Evolutionary conservation across 2,797 vertebrate species (phyloP).

Genomic region (Microctenopoma lineatum): DNA sequence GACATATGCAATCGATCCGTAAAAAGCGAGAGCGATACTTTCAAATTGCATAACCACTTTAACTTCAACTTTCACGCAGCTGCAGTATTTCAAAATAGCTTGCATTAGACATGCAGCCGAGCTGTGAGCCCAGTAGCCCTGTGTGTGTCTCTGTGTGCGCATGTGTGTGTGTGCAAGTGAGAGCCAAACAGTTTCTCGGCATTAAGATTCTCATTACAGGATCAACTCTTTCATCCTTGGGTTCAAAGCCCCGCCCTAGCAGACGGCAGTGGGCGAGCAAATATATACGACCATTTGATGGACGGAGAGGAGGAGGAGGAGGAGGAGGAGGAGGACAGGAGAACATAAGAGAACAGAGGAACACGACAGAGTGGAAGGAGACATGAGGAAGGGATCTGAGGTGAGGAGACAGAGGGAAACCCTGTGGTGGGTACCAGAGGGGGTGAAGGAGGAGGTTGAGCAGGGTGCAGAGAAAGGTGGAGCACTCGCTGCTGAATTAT

Average conservation of each 20-base stretch:
- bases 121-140: constrained; percentile 34
- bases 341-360: constrained; percentile 43
- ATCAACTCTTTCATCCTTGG: constrained; percentile 76
- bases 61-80: constrained; percentile 59
- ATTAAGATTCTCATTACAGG: constrained; percentile 76
- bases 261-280: constrained; percentile 56
- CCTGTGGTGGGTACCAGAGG: constrained; percentile 16
- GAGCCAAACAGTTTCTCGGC: constrained; percentile 60
- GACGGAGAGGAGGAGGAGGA: constrained; percentile 25
- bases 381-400: constrained; percentile 17
- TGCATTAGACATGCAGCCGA: constrained; percentile 66
- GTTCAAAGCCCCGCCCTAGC: constrained; percentile 72
- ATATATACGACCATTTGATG: constrained; percentile 57
- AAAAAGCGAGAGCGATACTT: constrained; percentile 44
- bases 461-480: constrained; percentile 2
- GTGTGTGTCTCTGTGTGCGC: constrained; percentile 23
- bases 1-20: constrained; percentile 39
- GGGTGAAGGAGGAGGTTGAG: constrained; percentile 16
- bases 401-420: constrained; percentile 32
- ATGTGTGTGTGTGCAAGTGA: constrained; percentile 3
- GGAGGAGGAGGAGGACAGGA: constrained; percentile 26
- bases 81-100: constrained; percentile 71
- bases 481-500: constrained; percentile 20
- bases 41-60: constrained; percentile 68
- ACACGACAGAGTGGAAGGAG: constrained; percentile 16